These are phyloP conservation scores for Drosophila sturtevanti DNA, from an alignment of 1,140 invertebrate genomes.

Conservation along the genomic window DNA sequence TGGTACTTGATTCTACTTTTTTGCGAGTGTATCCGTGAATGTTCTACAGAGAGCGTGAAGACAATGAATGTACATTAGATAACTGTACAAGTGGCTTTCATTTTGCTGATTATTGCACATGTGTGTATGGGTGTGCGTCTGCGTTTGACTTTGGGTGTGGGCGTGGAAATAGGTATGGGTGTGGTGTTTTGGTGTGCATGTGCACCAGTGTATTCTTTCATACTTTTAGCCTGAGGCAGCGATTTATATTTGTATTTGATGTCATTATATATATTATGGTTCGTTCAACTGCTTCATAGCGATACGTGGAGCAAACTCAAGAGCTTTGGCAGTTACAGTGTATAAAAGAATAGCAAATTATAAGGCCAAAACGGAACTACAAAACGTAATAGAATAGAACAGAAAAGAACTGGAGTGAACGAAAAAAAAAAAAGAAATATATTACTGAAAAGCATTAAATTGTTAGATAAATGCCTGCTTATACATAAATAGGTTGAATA, in stretches of 20 bases:
- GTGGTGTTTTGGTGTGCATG: slow-evolving; percentile 6
- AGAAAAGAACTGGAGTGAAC: slow-evolving; percentile 37
- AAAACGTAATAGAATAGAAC: neutral
- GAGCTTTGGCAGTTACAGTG: slow-evolving; percentile 77
- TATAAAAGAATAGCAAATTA: slow-evolving; percentile 56
- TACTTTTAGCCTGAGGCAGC: slow-evolving; percentile 46
- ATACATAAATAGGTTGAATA: slow-evolving; percentile 19
- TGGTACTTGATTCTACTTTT: slow-evolving; percentile 2
- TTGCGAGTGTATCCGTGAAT: slow-evolving; percentile 2
- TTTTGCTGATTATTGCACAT: slow-evolving; percentile 8
- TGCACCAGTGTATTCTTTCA: slow-evolving; percentile 45
- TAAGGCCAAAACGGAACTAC: slow-evolving; percentile 41
- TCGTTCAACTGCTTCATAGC: slow-evolving; percentile 61
- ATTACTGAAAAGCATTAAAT: slow-evolving; percentile 44
- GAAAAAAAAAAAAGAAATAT: slow-evolving; percentile 34
- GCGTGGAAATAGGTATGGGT: neutral
- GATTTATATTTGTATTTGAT: slow-evolving; percentile 53
- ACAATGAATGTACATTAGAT: slow-evolving; percentile 6
- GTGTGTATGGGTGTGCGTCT: slow-evolving; percentile 10
- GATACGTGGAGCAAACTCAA: slow-evolving; percentile 79
- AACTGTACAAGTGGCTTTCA: slow-evolving; percentile 6
- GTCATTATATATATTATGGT: slow-evolving; percentile 21
- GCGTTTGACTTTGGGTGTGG: slow-evolving; percentile 1
- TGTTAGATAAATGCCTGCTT: slow-evolving; percentile 14
- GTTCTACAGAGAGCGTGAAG: neutral